Evolutionary conservation across 2,797 vertebrate species (phyloP).

Genomic region (Heliangelus exortis): DNA sequence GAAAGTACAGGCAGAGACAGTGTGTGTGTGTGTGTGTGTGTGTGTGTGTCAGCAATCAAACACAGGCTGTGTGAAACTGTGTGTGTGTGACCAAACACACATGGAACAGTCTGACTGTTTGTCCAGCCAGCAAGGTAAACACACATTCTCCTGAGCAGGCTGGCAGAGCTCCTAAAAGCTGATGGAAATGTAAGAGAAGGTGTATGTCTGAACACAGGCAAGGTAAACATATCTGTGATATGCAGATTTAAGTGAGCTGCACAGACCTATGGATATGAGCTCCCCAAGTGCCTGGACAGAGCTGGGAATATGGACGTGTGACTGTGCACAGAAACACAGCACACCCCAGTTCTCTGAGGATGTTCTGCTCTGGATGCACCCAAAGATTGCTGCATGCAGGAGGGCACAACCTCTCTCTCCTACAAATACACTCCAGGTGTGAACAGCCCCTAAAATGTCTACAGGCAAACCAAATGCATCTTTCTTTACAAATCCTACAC

Average conservation of each 20-base stretch:
- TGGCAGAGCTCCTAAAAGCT: neutral
- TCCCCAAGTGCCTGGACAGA: neutral
- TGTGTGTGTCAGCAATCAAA: neutral
- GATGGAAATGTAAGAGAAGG: neutral
- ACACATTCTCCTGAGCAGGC: neutral
- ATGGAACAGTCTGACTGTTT: neutral
- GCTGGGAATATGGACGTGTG: neutral
- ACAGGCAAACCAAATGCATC: neutral
- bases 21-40: neutral
- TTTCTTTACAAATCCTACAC: neutral
- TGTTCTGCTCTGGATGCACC: neutral
- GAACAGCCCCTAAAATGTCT: neutral
- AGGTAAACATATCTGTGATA: neutral
- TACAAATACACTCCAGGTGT: neutral
- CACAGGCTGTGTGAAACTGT: neutral
- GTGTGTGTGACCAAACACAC: neutral
- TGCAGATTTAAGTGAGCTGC: neutral
- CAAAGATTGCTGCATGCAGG: neutral
- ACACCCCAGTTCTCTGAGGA: neutral
- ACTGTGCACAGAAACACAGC: neutral
- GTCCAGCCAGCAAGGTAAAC: neutral
- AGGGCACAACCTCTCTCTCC: neutral
- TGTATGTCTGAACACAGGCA: neutral
- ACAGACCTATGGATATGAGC: neutral
- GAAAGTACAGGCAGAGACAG: neutral